Conservation (phyloP, 2,797 vertebrate genomes). For the Cephalopachus bancanus region DNA sequence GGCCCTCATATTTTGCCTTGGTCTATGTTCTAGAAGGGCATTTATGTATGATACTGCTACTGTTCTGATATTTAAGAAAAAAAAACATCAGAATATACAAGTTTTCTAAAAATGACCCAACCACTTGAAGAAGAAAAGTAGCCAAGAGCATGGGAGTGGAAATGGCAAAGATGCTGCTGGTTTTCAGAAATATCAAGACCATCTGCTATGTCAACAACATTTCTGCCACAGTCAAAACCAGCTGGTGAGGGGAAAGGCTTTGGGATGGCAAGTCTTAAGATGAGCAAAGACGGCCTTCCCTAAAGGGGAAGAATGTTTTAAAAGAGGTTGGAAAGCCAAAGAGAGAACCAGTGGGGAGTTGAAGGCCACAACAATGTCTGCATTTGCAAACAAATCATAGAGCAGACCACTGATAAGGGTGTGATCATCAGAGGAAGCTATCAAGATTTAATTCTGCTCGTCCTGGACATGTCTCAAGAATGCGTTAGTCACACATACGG, state of each 20-base stretch:
- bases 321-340: not conserved
- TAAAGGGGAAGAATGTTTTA: not conserved
- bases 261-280: not conserved
- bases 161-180: constrained; percentile 62
- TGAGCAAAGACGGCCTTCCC: not conserved
- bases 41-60: not conserved
- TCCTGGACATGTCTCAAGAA: not conserved
- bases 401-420: not conserved
- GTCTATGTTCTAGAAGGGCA: not conserved
- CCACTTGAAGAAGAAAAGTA: constrained; percentile 71
- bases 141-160: constrained; percentile 51
- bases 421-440: not conserved
- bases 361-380: not conserved
- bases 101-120: constrained; percentile 77
- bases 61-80: constrained; percentile 48
- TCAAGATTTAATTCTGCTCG: constrained; percentile 1
- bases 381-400: constrained; percentile 57
- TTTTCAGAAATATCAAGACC: constrained; percentile 78
- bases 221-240: constrained; percentile 62
- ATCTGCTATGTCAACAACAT: constrained; percentile 76
- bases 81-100: constrained; percentile 32
- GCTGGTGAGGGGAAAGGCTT: not conserved
- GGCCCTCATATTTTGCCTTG: not conserved
- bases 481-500: not conserved
- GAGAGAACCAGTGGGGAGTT: not conserved